Base-by-base conservation (phyloP, 2,888 invertebrate species). In the Agrochola macilenta region DNA sequence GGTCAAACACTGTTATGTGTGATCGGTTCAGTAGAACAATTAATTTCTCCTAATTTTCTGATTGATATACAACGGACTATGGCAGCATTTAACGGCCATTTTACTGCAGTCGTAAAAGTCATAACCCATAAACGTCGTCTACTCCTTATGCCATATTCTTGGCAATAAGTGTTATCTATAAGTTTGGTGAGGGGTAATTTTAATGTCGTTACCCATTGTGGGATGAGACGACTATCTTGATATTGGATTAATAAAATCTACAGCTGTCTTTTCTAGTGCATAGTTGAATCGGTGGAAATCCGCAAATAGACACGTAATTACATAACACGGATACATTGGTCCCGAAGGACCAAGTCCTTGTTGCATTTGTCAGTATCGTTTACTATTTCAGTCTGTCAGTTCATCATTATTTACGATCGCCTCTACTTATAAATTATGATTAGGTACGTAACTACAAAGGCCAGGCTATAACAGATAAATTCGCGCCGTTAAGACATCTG, bases 91-190 rank as follows among this genome's bases (percentile, higher is more conserved):
- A 89, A 91, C 88, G 90, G 86, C 87, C 76, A 88, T 90, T 93
- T 91, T 90, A 92, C 84, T 89, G 84, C 84, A 78, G 87, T 82
- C 88, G 86, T 93, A 92, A 92, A 91, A 83, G 81, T 83, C 75
- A 87, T 87, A 88, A 83, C 83, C 88, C 89, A 87, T 92, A 92
- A 91, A 90, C 85, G 81, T 70, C 82, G 89, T 88, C 89, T 89
- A 90, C 90, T 92, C 89, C 89, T 88, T 84, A 82, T 75, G 81
- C 65, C 82, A 74, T 84, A 77, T 81, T 85, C 78, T 85, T 78
- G 76, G 58, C 79, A 60, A 74, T 73, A 61, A 72, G 54, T 76
- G 57, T 66, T 68, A 70, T 81, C 78, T 79, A 66, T 78, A 79
- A 74, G 73, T 81, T 76, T 74, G 57, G 61, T 54, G 46, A 73